Base-by-base conservation (phyloP, 2,113 vertebrate genomes). In the Syngnathus floridae region DNA sequence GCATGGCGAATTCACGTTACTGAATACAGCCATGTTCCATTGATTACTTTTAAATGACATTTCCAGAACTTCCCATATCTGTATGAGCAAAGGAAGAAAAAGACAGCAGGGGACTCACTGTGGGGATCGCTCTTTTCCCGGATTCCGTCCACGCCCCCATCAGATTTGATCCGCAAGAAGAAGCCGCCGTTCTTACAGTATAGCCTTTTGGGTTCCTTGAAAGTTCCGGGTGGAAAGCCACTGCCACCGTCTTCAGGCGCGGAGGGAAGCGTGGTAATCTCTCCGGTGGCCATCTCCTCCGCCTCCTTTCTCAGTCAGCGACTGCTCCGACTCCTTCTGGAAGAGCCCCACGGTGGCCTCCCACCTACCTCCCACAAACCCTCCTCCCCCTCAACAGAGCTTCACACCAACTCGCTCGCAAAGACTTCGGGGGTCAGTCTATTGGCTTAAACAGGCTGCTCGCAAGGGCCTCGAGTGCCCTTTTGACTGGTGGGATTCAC, bases 111-210 rank as follows among this genome's bases (percentile, higher is more conserved):
- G 57, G 35, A 87, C 91, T 95, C 89, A 97, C 96, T 93, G 90
- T 96, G 89, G 0, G 95, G 95, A 84, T 99, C 95, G 83, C 82
- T 93, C 85, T 95, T 97, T 89, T 98, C 96, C 4, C 95, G 92
- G 73, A 93, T 92, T 21, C 96, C 96, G 55, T 98, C 95, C 87
- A 97, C 94, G 37, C 89, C 87, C 19, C 95, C 95, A 72, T 99
- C 94, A 21, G 95, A 88, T 66, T 88, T 91, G 71, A 98, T 96
- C 87, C 95, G 91, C 75, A 99, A 80, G 84, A 98, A 97, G 86
- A 93, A 98, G 73, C 96, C 96, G 5, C 95, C 96, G 78, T 97
- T 99, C 73, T 98, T 98, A 83, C 95, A 98, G 87, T 99, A 99
- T 4, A 99, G 90, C 61, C 94, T 82, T 70, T 98, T 98, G 72